These are phyloP conservation scores for Clarias fuscus DNA, from an alignment of 2,797 vertebrate species.

Conservation along the genomic window DNA sequence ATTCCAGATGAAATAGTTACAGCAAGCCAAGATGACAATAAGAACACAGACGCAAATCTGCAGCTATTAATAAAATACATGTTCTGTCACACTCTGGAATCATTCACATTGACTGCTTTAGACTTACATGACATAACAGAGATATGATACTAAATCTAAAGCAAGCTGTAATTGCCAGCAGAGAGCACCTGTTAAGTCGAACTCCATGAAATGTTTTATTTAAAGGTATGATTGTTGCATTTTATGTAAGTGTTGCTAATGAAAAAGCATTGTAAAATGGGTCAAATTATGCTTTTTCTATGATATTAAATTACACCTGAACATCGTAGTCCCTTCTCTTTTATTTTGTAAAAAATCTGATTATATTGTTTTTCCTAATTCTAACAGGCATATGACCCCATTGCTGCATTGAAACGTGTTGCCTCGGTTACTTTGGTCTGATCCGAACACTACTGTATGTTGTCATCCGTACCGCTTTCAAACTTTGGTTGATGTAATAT, in stretches of 20 bases:
- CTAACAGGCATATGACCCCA: background rate
- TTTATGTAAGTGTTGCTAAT: background rate
- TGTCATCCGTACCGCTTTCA: background rate
- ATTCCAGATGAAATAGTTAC: background rate
- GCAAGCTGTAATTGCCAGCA: conserved; percentile 7
- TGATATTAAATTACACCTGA: background rate
- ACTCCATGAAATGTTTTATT: background rate
- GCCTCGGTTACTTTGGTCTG: background rate
- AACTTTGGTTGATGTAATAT: conserved; percentile 9
- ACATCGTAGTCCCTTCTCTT: background rate
- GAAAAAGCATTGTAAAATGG: background rate
- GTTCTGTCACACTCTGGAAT: conserved; percentile 12
- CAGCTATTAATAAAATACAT: conserved; percentile 14
- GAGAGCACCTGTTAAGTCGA: background rate
- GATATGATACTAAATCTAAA: conserved; percentile 14
- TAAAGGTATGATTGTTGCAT: background rate
- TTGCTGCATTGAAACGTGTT: background rate
- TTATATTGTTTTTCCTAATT: background rate
- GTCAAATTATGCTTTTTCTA: background rate
- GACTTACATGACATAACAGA: background rate
- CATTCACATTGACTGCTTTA: background rate
- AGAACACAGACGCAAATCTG: conserved; percentile 25
- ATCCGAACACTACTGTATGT: background rate
- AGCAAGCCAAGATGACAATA: background rate
- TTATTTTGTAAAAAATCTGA: background rate